Conservation (phyloP, 2,888 invertebrate species). For the Ochropleura plecta region DNA sequence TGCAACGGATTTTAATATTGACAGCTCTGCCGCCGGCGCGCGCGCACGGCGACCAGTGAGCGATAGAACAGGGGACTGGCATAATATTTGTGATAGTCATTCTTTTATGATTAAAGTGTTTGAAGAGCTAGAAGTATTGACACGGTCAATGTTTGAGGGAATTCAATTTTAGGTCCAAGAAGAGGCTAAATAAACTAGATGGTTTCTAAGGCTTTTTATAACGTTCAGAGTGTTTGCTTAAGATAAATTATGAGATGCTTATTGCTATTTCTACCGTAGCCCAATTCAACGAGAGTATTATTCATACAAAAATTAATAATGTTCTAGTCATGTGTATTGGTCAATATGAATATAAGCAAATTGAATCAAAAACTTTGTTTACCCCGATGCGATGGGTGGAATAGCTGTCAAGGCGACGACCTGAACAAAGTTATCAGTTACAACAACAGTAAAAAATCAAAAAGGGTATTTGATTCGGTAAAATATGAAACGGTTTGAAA, state of each 20-base stretch:
- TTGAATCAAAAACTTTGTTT: no score
- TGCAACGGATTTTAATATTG: slow-evolving; percentile 64
- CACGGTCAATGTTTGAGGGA: slow-evolving; percentile 29
- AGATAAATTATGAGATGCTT: not conserved
- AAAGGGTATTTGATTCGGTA: no score
- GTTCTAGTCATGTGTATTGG: no score
- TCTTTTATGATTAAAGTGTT: slow-evolving; percentile 29
- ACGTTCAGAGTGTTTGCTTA: slow-evolving; percentile 11
- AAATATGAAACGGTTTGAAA: no score
- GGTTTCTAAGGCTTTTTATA: not conserved
- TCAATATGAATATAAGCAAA: no score
- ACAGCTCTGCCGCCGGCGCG: slow-evolving; percentile 52
- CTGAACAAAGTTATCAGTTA: no score
- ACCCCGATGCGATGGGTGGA: no score
- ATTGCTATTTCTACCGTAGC: not conserved
- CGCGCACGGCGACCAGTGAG: slow-evolving; percentile 17
- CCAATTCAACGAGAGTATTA: no score
- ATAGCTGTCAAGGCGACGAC: no score
- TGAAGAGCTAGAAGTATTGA: slow-evolving; percentile 35
- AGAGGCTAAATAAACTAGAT: slow-evolving; percentile 12
- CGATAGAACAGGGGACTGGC: slow-evolving; percentile 31
- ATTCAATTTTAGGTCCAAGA: slow-evolving; percentile 30
- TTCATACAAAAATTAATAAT: no score
- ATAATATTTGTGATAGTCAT: slow-evolving; percentile 44
- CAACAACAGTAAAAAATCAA: no score